Conservation (phyloP, 2,888 invertebrate genomes). For the Sericinus montela region DNA sequence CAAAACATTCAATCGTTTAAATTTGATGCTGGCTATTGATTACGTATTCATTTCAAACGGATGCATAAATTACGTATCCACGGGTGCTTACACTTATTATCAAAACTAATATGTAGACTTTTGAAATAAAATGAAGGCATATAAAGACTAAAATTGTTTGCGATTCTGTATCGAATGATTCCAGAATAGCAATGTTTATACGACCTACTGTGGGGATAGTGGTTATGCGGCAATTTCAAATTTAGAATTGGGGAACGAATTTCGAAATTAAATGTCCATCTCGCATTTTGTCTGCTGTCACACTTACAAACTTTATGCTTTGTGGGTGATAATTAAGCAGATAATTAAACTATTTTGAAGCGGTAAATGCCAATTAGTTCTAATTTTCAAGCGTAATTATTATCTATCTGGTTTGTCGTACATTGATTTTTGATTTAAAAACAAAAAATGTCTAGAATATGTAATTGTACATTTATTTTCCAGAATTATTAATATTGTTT, state of each 20-base stretch:
- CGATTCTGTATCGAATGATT: constrained; percentile 20
- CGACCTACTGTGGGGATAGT: constrained; percentile 20
- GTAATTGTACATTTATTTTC: too few relatives aligned
- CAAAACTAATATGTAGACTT: background rate
- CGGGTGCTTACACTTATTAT: constrained; percentile 13
- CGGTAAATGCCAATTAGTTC: constrained; percentile 23
- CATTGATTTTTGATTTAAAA: too few relatives aligned
- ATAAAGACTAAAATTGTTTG: constrained; percentile 1
- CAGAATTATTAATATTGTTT: too few relatives aligned
- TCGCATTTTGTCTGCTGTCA: constrained; percentile 21
- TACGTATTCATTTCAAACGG: constrained; percentile 20
- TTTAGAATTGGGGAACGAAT: constrained; percentile 34
- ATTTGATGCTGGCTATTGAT: constrained; percentile 1
- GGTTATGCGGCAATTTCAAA: constrained; percentile 32
- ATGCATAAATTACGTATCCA: constrained; percentile 20
- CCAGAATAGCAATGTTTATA: constrained; percentile 22
- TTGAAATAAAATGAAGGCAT: too few relatives aligned
- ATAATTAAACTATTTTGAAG: constrained; percentile 43
- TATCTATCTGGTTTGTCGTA: too few relatives aligned
- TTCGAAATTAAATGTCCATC: constrained; percentile 34
- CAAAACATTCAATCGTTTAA: constrained; percentile 7
- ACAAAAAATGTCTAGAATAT: too few relatives aligned
- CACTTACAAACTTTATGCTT: constrained; percentile 36
- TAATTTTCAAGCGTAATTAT: constrained; percentile 1
- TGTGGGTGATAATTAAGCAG: constrained; percentile 46